These are phyloP conservation scores for Diorhabda elongata DNA, from an alignment of 1,140 invertebrate genomes.

Conservation along the genomic window DNA sequence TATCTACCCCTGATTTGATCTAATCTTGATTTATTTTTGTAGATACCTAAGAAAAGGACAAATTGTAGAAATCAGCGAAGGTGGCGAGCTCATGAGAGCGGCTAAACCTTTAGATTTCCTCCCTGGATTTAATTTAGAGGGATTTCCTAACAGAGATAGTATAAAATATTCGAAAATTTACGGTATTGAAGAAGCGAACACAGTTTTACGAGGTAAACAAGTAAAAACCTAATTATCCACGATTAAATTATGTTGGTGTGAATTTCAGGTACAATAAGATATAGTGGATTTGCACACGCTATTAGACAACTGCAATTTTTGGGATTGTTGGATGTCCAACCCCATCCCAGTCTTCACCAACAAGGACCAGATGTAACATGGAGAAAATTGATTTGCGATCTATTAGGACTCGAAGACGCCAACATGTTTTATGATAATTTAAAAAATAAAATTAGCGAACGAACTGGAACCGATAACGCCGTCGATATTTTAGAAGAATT, in stretches of 20 bases:
- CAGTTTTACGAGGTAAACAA: conserved; percentile 72
- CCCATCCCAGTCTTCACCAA: conserved; percentile 84
- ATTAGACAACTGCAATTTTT: conserved; percentile 81
- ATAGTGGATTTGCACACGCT: conserved; percentile 80
- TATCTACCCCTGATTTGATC: neutral
- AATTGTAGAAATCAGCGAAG: conserved; percentile 84
- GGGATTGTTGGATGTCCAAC: conserved; percentile 82
- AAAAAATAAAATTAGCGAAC: conserved; percentile 72
- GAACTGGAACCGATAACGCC: conserved; percentile 66
- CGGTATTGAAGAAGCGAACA: conserved; percentile 78
- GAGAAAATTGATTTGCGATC: conserved; percentile 83
- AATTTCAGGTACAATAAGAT: conserved; percentile 30
- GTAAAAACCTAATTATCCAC: conserved; percentile 57
- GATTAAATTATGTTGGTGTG: conserved; percentile 50
- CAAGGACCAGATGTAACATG: conserved; percentile 95
- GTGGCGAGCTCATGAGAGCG: conserved; percentile 81
- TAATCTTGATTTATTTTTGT: neutral
- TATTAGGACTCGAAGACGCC: conserved; percentile 76
- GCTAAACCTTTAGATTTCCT: conserved; percentile 80
- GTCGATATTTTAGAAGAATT: conserved; percentile 75
- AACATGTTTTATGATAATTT: conserved; percentile 94
- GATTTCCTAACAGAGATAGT: conserved; percentile 94
- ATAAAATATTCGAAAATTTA: conserved; percentile 85
- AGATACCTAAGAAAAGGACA: conserved; percentile 73
- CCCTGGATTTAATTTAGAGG: conserved; percentile 95